Conservation (phyloP, 2,888 invertebrate genomes). For the Endotricha flammealis region DNA sequence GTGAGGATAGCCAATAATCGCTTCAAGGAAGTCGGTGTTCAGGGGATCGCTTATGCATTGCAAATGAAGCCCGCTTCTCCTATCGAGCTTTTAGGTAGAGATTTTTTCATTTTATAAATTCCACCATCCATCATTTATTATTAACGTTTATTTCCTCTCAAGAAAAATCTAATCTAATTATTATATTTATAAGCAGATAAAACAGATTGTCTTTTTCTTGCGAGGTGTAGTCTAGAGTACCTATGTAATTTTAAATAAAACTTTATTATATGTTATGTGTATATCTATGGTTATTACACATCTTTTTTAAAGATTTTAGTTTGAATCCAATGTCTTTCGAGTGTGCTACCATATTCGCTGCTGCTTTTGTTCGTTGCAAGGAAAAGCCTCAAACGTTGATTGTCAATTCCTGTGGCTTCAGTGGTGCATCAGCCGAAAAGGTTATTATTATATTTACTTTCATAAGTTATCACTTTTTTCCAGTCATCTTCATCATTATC, state of each 20-base stretch:
- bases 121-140: no score
- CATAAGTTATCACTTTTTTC: no score
- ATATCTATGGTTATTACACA: no score
- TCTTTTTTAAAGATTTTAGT: constrained; percentile 72
- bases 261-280: no score
- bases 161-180: no score
- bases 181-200: no score
- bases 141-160: no score
- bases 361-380: constrained; percentile 76
- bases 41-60: constrained; percentile 74
- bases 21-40: constrained; percentile 73
- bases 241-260: no score
- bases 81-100: constrained; percentile 59
- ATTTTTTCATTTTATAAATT: constrained; percentile 2
- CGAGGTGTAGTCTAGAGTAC: no score
- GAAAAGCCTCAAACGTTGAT: constrained; percentile 75
- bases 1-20: constrained; percentile 76
- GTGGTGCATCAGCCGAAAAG: constrained; percentile 72
- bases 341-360: constrained; percentile 78
- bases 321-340: constrained; percentile 80
- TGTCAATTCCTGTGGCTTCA: constrained; percentile 75
- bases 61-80: constrained; percentile 70
- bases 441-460: no score
- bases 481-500: no score
- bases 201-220: no score